A percentile compares a stretch with the other conserved stretches of the same genome.
phyloP scores from a whole-genome alignment of 2,888 invertebrate genomes.

The Sarcophaga caerulescens region DNA sequence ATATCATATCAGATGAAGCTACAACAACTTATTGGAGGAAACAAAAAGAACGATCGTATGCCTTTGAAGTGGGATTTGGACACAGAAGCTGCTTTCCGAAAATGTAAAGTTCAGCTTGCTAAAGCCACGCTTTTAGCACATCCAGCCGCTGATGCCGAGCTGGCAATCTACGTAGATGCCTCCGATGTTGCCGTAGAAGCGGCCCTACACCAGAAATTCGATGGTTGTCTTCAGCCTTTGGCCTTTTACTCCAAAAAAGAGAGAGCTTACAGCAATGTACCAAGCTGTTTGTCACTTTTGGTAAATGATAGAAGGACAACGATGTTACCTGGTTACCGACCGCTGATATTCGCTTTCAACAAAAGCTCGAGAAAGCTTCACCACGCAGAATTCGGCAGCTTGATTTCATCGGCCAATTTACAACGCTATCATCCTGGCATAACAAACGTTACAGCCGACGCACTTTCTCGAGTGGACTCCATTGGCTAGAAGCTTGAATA shows the following conservation, averaged over 20 bases:
- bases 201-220: constrained; percentile 50
- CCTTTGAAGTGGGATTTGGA: constrained; percentile 43
- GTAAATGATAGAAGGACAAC: constrained; percentile 11
- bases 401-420: not conserved
- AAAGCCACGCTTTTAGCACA: constrained; percentile 52
- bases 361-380: too few relatives aligned
- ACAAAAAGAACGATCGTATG: constrained; percentile 61
- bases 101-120: constrained; percentile 48
- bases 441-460: not conserved
- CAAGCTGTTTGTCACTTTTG: constrained; percentile 15
- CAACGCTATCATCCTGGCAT: not conserved
- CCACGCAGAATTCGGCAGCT: too few relatives aligned
- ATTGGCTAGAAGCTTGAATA: constrained; percentile 54
- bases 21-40: constrained; percentile 43
- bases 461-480: constrained; percentile 31
- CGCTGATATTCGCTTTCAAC: constrained; percentile 10
- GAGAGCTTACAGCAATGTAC: constrained; percentile 17
- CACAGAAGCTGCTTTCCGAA: constrained; percentile 50
- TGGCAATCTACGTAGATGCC: constrained; percentile 54
- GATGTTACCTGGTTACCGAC: constrained; percentile 6
- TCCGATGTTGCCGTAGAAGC: constrained; percentile 46
- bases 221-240: constrained; percentile 43
- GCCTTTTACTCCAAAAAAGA: constrained; percentile 63
- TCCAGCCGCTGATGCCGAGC: constrained; percentile 26
- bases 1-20: constrained; percentile 43